A percentile compares a stretch with the other conserved stretches of the same genome.
Conservation (phyloP, 2,113 vertebrate species). For the Gadus chalcogrammus region DNA sequence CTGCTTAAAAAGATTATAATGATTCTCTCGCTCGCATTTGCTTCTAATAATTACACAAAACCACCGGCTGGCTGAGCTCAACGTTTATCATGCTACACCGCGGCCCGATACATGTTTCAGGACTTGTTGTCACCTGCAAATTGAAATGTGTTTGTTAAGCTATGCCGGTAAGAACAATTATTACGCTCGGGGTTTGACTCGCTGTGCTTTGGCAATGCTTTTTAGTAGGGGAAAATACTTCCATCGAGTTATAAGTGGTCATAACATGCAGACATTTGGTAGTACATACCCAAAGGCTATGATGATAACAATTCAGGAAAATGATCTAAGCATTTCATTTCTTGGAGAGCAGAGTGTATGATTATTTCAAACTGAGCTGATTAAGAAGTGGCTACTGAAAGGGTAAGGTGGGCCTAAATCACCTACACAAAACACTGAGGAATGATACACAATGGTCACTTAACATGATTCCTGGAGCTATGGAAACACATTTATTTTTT, state of each 20-base stretch:
- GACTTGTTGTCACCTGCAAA: conserved; percentile 35
- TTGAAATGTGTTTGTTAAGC: conserved; percentile 28
- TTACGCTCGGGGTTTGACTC: neutral
- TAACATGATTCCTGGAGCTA: no score
- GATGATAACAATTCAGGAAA: neutral
- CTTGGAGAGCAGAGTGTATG: conserved; percentile 5
- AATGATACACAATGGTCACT: conserved; percentile 30
- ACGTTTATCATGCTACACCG: conserved; percentile 45
- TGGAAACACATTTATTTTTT: no score
- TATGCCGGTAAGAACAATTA: conserved; percentile 13
- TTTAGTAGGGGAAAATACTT: conserved; percentile 27
- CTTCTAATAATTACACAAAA: conserved; percentile 29
- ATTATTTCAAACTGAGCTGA: conserved; percentile 11
- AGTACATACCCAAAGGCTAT: conserved; percentile 10
- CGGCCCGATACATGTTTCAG: conserved; percentile 11
- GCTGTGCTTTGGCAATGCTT: conserved; percentile 52
- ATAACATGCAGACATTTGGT: conserved; percentile 17
- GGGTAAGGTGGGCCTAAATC: conserved; percentile 8
- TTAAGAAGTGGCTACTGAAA: conserved; percentile 1
- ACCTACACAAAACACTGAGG: conserved; percentile 41
- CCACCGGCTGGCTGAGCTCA: conserved; percentile 9
- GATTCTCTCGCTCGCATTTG: conserved; percentile 35
- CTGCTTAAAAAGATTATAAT: conserved; percentile 9
- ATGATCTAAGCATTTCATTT: neutral
- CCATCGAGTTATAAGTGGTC: conserved; percentile 37